phyloP scores from a whole-genome alignment of 2,113 vertebrate species.

The Scomber japonicus region DNA sequence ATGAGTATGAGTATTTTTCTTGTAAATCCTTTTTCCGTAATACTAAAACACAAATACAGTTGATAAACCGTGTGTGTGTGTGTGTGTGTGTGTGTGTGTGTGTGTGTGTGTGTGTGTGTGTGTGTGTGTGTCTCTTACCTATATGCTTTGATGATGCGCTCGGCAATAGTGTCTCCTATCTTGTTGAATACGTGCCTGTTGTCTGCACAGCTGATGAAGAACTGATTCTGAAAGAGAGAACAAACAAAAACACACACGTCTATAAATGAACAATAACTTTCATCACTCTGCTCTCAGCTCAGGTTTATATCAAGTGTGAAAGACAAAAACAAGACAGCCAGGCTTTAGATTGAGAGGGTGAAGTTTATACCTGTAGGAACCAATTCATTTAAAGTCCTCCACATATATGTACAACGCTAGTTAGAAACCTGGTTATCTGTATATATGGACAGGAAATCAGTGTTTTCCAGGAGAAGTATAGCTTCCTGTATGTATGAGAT shows the following conservation, averaged over 20 bases:
- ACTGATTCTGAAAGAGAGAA: slow-evolving; percentile 91
- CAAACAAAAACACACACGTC: not conserved
- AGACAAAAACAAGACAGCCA: too few relatives aligned
- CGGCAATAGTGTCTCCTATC: slow-evolving; percentile 92
- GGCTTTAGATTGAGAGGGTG: too few relatives aligned
- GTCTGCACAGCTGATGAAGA: slow-evolving; percentile 98
- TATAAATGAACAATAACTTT: not conserved
- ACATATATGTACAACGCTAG: too few relatives aligned
- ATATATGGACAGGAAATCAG: too few relatives aligned
- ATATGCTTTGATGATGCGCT: slow-evolving; percentile 92
- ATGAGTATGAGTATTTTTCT: not conserved
- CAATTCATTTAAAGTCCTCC: too few relatives aligned
- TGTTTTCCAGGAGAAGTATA: too few relatives aligned
- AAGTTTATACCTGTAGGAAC: too few relatives aligned
- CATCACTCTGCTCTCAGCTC: not conserved
- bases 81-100: slow-evolving; percentile 19
- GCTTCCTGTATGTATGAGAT: too few relatives aligned
- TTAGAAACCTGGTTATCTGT: too few relatives aligned
- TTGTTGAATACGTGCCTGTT: slow-evolving; percentile 93
- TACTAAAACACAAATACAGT: not conserved
- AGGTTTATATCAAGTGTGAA: too few relatives aligned
- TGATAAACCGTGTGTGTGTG: not conserved
- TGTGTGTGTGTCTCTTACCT: too few relatives aligned
- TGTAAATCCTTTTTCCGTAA: not conserved
- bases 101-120: slow-evolving; percentile 17